These are phyloP conservation scores for Porites cylindrica DNA, from an alignment of 92 coral and sea anemone species.

Conservation along the genomic window DNA sequence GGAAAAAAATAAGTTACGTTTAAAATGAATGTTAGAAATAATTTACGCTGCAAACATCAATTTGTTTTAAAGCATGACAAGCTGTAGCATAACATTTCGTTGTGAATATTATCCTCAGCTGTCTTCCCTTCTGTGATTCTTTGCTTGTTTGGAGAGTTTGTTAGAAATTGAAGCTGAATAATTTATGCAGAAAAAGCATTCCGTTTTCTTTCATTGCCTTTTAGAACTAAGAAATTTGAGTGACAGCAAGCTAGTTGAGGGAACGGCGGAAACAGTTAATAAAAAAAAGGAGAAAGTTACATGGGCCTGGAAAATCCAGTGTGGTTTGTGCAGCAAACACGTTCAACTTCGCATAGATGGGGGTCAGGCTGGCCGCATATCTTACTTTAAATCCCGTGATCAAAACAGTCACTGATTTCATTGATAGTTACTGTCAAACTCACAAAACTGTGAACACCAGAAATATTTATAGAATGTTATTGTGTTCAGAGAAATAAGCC, in stretches of 20 bases:
- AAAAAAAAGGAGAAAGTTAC: conserved; percentile 16
- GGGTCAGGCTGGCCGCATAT: conserved; percentile 6
- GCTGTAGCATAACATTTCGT: conserved; percentile 11
- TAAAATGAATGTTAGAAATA: too few species aligned
- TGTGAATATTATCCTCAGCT: conserved; percentile 23
- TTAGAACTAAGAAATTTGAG: conserved; percentile 38
- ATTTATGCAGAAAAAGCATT: too few species aligned
- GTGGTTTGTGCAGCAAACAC: conserved; percentile 43
- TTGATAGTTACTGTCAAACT: too few species aligned
- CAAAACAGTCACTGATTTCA: too few species aligned
- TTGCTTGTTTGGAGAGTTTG: conserved; percentile 5
- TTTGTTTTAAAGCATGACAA: not conserved
- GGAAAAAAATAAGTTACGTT: too few species aligned
- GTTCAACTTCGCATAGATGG: conserved; percentile 40
- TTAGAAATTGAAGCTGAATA: too few species aligned
- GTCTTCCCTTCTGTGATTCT: conserved; percentile 15
- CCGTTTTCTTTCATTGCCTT: too few species aligned
- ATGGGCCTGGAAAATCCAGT: conserved; percentile 62
- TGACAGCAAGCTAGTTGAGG: conserved; percentile 48
- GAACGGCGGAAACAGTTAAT: conserved; percentile 23
- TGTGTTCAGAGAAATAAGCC: too few species aligned
- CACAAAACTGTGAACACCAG: too few species aligned
- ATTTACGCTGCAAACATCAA: not conserved
- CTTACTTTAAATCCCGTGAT: conserved; percentile 38
- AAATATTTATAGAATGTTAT: too few species aligned